Evolutionary conservation across 2,888 invertebrate genomes (phyloP).

Genomic region (Macaria liturata): DNA sequence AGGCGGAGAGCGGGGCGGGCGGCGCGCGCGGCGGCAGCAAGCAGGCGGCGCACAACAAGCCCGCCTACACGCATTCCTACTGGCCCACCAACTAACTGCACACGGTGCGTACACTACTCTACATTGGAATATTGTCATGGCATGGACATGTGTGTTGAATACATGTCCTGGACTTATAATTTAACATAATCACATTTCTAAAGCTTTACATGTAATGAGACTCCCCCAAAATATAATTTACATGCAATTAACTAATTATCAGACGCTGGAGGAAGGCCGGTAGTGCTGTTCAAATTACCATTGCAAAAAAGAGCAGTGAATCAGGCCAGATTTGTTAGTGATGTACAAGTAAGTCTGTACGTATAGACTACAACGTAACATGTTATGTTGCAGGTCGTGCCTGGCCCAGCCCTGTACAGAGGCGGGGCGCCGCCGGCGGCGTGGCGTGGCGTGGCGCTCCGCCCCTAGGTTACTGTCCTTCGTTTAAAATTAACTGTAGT

Average conservation of each 20-base stretch:
- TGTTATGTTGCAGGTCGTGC: conserved; percentile 42
- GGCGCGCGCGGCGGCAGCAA: conserved; percentile 77
- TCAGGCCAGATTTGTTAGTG: too few species aligned
- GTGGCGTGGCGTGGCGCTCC: conserved; percentile 35
- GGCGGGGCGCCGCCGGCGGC: conserved; percentile 35
- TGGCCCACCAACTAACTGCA: conserved; percentile 84
- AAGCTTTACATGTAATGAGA: too few species aligned
- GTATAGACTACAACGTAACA: conserved; percentile 1
- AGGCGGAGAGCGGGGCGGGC: conserved; percentile 82
- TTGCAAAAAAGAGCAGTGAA: too few species aligned
- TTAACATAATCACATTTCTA: too few species aligned
- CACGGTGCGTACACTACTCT: conserved; percentile 14
- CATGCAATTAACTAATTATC: too few species aligned
- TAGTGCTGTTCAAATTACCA: too few species aligned
- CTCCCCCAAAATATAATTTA: too few species aligned
- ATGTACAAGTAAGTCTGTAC: conserved; percentile 2
- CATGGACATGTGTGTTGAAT: too few species aligned
- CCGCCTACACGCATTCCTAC: conserved; percentile 85
- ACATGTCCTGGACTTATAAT: too few species aligned
- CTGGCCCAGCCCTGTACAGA: conserved; percentile 61
- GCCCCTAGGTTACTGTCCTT: conserved; percentile 30
- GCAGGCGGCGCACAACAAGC: conserved; percentile 85
- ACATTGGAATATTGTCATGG: too few species aligned
- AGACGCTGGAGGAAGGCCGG: too few species aligned
- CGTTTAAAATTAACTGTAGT: conserved; percentile 76